Evolutionary conservation across 1,140 invertebrate genomes (phyloP).

Genomic region (Holotrichia oblita): DNA sequence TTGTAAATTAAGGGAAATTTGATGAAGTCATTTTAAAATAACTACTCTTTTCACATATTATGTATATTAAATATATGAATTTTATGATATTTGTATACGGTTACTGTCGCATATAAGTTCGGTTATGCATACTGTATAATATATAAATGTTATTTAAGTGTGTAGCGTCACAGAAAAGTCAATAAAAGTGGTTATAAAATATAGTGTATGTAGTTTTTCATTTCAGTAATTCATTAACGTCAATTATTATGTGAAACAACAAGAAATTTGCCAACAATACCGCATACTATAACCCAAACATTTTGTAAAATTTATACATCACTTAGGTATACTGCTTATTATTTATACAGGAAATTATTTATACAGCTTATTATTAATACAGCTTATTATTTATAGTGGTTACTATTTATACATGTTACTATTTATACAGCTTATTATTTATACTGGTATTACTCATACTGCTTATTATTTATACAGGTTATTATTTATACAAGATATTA

Average conservation of each 20-base stretch:
- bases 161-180: conserved; percentile 37
- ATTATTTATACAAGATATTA: no score
- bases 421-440: no score
- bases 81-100: conserved; percentile 37
- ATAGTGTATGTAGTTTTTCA: conserved; percentile 23
- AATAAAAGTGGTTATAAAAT: conserved; percentile 40
- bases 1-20: conserved; percentile 39
- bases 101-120: conserved; percentile 36
- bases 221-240: neutral
- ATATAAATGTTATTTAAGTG: conserved; percentile 28
- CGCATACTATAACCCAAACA: no score
- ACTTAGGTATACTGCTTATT: no score
- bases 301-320: no score
- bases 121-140: neutral
- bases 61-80: conserved; percentile 37
- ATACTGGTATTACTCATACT: no score
- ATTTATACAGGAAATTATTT: no score
- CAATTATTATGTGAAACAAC: neutral
- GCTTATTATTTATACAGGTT: no score
- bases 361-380: no score
- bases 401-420: no score
- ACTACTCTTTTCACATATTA: conserved; percentile 43
- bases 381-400: no score
- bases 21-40: conserved; percentile 41
- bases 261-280: neutral